Evolutionary conservation across 2,113 vertebrate genomes (phyloP).

Genomic region (Herpailurus yagouaroundi): DNA sequence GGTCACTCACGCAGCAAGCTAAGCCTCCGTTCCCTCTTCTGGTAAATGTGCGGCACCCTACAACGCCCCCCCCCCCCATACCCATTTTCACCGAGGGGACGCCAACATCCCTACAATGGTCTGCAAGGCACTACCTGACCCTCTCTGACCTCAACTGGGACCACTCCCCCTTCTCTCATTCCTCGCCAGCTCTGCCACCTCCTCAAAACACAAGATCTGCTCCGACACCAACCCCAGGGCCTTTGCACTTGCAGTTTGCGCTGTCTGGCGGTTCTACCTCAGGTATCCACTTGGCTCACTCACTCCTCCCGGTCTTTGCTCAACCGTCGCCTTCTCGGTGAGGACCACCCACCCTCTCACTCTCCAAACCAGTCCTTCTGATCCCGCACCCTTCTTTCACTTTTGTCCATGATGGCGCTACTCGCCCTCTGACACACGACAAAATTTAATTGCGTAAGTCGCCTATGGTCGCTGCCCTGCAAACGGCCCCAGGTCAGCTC

Average conservation of each 20-base stretch:
- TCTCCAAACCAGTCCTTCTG: not conserved
- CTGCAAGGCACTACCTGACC: not conserved
- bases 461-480: not conserved
- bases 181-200: not conserved
- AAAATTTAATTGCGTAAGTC: fast-evolving
- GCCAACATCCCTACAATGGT: not conserved
- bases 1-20: not conserved
- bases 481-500: not conserved
- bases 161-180: not conserved
- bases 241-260: not conserved
- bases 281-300: not conserved
- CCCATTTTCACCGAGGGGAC: not conserved
- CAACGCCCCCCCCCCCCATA: too few relatives aligned
- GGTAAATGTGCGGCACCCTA: not conserved
- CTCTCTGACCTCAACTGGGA: not conserved
- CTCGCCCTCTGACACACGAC: not conserved
- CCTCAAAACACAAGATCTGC: not conserved
- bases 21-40: not conserved
- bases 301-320: not conserved
- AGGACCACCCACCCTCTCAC: not conserved
- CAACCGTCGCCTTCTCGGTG: not conserved
- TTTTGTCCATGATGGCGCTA: not conserved
- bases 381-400: not conserved
- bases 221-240: not conserved
- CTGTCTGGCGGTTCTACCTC: not conserved